phyloP scores from a whole-genome alignment of 2,113 vertebrate species.

The Cavia aperea region DNA sequence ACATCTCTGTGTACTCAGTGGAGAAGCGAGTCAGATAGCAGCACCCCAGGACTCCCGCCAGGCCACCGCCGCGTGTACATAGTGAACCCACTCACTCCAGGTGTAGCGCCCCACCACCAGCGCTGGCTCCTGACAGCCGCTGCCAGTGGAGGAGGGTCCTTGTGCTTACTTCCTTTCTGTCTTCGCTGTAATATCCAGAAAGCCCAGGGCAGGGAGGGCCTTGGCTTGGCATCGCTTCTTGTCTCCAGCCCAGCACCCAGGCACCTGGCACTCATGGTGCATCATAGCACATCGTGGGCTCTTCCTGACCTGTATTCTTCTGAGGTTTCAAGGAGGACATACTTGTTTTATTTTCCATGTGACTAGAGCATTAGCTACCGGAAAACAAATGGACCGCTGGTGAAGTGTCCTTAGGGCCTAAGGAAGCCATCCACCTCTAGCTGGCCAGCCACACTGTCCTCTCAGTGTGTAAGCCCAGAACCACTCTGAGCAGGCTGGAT shows the following conservation, averaged over 20 bases:
- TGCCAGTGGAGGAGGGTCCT: slow-evolving; percentile 19
- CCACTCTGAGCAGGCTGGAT: background rate
- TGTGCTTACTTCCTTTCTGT: slow-evolving; percentile 28
- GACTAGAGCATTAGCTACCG: background rate
- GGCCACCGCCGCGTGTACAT: slow-evolving; percentile 78
- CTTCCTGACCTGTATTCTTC: slow-evolving; percentile 42
- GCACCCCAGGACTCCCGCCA: slow-evolving; percentile 50
- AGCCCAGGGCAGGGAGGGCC: slow-evolving; percentile 56
- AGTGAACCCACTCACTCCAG: slow-evolving; percentile 77
- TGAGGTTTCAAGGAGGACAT: background rate
- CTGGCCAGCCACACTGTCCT: background rate
- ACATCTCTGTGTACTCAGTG: slow-evolving; percentile 99
- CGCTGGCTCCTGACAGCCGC: slow-evolving; percentile 42
- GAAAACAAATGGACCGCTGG: background rate
- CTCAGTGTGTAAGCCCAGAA: background rate
- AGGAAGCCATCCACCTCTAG: fast-evolving
- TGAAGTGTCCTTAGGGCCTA: background rate
- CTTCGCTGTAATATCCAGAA: slow-evolving; percentile 58
- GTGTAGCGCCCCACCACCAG: slow-evolving; percentile 70
- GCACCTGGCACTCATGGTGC: slow-evolving; percentile 63
- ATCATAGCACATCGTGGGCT: background rate
- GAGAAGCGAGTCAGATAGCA: slow-evolving; percentile 97
- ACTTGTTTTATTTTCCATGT: background rate
- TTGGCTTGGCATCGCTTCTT: slow-evolving; percentile 69
- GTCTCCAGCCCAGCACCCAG: slow-evolving; percentile 78